Base-by-base conservation (phyloP, 2,797 vertebrate species). In the Melanotaenia boesemani region DNA sequence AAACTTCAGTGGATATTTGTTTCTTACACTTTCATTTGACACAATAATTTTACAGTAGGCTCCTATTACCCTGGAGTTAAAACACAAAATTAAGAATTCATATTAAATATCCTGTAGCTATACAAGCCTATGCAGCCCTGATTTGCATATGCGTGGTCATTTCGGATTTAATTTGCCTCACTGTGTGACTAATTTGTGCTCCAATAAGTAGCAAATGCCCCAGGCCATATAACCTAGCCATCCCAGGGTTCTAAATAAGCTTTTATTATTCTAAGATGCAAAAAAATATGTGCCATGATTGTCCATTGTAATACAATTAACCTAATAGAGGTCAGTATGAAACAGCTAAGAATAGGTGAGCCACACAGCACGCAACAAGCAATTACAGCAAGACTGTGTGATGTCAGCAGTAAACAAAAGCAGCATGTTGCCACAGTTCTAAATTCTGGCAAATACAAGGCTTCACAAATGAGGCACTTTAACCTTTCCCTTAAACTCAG, bases 71-170 rank as follows among this genome's bases (percentile, higher is more conserved):
- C 81, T 72, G 67, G 65, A 83, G 84, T 82, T 50, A 87, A 66
- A 86, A 73, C 11, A 76, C 67, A 80, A 72, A 86, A 91, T 90
- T 83, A 90, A 63, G 72, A 83, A 88, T 87, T 84, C 84, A 83
- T 84, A 83, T 86, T 76, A 74, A 86, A 89, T 74, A 77, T 76
- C 90, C 89, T 34, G 30, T 16, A 88, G 92, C 88, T 84, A 88
- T 87, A 86, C 8, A 18, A 83, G 73, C 71, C 73, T 80, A 85
- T 74, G 60, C 80, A 83, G 82, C 63, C 55, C 74, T 91, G 83
- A 92, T 93, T 88, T 92, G 83, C 93, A 92, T 92, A 92, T 91
- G 80, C 82, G 92, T 86, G 84, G 88, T 82, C 84, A 90, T 93
- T 90, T 92, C 86, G 76, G 76, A 88, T 91, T 89, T 84, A 82